Evolutionary conservation across 53 echinoderm and acorn worm genomes (phyloP).

Genomic region (Stichopus horrens): DNA sequence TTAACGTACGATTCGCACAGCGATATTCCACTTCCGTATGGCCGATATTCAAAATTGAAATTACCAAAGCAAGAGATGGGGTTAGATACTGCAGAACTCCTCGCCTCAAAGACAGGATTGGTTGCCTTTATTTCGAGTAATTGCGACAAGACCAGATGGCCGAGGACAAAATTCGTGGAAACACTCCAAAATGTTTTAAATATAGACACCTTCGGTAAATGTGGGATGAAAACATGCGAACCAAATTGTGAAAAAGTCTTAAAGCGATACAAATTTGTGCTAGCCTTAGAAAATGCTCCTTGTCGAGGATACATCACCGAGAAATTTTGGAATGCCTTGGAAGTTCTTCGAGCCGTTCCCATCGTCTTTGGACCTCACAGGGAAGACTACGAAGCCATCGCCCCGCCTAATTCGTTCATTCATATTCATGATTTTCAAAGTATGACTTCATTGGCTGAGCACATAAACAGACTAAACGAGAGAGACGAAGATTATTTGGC

Average conservation of each 20-base stretch:
- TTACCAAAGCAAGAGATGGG: neutral
- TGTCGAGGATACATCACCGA: conserved; percentile 46
- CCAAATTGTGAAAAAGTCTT: neutral
- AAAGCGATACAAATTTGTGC: conserved; percentile 31
- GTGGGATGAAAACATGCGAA: conserved; percentile 9
- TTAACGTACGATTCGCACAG: conserved; percentile 32
- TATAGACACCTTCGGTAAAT: conserved; percentile 38
- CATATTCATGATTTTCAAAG: conserved; percentile 21
- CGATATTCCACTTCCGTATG: conserved; percentile 41
- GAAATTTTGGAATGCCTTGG: conserved; percentile 37
- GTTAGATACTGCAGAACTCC: neutral
- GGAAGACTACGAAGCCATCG: conserved; percentile 18
- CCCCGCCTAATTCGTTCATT: conserved; percentile 40
- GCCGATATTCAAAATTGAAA: conserved; percentile 21
- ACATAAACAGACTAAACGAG: neutral
- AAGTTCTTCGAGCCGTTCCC: neutral
- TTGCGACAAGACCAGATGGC: conserved; percentile 40
- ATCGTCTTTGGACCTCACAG: conserved; percentile 28
- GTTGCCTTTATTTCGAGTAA: conserved; percentile 39
- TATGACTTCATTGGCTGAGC: conserved; percentile 4
- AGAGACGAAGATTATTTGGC: conserved; percentile 20
- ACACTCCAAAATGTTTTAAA: conserved; percentile 2
- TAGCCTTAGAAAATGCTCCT: conserved; percentile 43
- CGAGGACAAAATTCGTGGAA: conserved; percentile 22
- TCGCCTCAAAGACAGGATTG: conserved; percentile 6